Evolutionary conservation across 2,797 vertebrate species (phyloP).

Genomic region (Acrossocheilus fasciatus): DNA sequence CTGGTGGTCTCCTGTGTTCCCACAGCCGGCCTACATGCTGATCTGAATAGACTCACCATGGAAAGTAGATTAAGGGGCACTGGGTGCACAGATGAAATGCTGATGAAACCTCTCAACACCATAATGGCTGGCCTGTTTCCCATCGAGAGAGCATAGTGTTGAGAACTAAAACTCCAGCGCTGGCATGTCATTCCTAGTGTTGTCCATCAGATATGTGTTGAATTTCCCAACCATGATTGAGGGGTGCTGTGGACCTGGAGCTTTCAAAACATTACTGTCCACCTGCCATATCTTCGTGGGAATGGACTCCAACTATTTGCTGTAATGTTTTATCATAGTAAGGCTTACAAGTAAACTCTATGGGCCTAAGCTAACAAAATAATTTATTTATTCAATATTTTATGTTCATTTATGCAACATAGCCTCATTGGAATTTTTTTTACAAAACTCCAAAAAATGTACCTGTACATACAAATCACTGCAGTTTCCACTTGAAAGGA

Average conservation of each 20-base stretch:
- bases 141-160: conserved; percentile 47
- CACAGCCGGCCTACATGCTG: conserved; percentile 36
- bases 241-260: conserved; percentile 21
- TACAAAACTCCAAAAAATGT: background rate
- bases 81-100: conserved; percentile 54
- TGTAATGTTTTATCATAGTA: conserved; percentile 1
- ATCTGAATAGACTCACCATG: conserved; percentile 44
- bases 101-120: conserved; percentile 52
- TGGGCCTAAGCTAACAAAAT: background rate
- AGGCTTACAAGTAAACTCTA: background rate
- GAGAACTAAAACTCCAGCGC: conserved; percentile 32
- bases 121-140: conserved; percentile 55
- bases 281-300: conserved; percentile 8
- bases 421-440: no score
- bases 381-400: background rate
- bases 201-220: conserved; percentile 71
- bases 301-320: background rate
- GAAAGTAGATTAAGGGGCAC: conserved; percentile 54
- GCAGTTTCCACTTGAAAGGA: background rate
- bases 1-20: conserved; percentile 46
- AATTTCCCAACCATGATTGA: conserved; percentile 69
- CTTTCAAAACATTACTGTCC: conserved; percentile 7
- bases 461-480: background rate
- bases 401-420: background rate
- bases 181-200: conserved; percentile 68